phyloP scores from a whole-genome alignment of 2,888 invertebrate genomes.

The Encarsia formosa region DNA sequence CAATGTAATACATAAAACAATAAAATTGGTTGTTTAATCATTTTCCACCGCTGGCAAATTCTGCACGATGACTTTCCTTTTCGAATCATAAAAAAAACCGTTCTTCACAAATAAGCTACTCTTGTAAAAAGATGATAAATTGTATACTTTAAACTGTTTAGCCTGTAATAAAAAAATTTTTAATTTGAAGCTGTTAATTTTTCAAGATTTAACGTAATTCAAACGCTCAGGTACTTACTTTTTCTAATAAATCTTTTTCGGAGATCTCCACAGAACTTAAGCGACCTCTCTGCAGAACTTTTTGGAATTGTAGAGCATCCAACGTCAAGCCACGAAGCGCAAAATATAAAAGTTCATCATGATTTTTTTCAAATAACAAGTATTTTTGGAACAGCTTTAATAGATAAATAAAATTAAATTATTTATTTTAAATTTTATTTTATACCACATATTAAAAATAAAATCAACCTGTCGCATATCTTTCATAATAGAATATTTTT shows the following conservation, averaged over 20 bases:
- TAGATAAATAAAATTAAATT: constrained; percentile 16
- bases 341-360: constrained; percentile 92
- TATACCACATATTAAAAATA: background rate
- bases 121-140: constrained; percentile 85
- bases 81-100: constrained; percentile 79
- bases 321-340: constrained; percentile 88
- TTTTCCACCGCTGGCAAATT: constrained; percentile 61
- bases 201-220: too few relatives aligned
- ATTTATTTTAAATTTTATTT: background rate
- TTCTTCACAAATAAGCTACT: constrained; percentile 86
- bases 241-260: constrained; percentile 78
- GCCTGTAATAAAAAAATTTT: constrained; percentile 63
- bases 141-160: constrained; percentile 84
- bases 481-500: constrained; percentile 97
- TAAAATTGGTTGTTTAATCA: constrained; percentile 3
- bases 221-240: constrained; percentile 50
- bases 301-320: constrained; percentile 84
- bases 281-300: constrained; percentile 63
- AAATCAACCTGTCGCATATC: constrained; percentile 79
- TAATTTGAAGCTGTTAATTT: background rate
- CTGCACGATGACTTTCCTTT: constrained; percentile 81
- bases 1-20: constrained; percentile 5
- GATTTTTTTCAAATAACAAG: constrained; percentile 89
- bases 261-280: constrained; percentile 76
- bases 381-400: constrained; percentile 89